Conservation (phyloP, 2,888 invertebrate genomes). For the Polydesmus complanatus region DNA sequence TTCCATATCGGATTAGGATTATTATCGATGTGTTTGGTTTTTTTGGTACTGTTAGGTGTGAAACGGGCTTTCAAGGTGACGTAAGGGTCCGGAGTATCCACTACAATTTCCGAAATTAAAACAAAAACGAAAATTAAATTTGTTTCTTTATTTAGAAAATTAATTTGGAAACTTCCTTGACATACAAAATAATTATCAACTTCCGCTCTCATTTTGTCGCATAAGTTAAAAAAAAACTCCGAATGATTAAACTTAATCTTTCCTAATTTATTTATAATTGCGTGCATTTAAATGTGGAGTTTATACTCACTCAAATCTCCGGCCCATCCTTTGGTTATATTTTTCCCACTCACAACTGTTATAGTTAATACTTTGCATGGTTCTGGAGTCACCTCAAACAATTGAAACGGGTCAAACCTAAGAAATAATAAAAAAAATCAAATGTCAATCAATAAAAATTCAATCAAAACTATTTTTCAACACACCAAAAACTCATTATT, state of each 20-base stretch:
- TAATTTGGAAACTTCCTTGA: too few relatives aligned
- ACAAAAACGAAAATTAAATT: background rate
- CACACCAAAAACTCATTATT: background rate
- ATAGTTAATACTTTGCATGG: slow-evolving; percentile 30
- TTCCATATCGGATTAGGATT: slow-evolving; percentile 33
- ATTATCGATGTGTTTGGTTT: slow-evolving; percentile 30
- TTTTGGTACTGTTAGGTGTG: slow-evolving; percentile 30
- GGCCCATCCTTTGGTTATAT: slow-evolving; percentile 31
- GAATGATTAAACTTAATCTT: too few relatives aligned
- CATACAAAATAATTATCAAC: too few relatives aligned
- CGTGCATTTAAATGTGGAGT: background rate
- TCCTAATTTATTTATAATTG: background rate
- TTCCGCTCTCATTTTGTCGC: background rate
- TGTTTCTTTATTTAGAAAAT: background rate
- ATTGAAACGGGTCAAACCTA: slow-evolving; percentile 17
- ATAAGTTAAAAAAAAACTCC: background rate
- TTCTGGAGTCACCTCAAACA: slow-evolving; percentile 26
- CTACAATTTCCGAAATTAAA: slow-evolving; percentile 21
- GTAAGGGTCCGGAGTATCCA: slow-evolving; percentile 35
- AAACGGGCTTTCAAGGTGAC: slow-evolving; percentile 29
- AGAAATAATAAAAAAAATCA: slow-evolving; percentile 8
- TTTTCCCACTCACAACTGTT: slow-evolving; percentile 27
- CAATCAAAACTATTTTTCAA: background rate
- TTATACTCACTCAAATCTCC: slow-evolving; percentile 27
- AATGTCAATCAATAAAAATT: background rate